Conservation (phyloP, 2,888 invertebrate species). For the Xestia xanthographa region DNA sequence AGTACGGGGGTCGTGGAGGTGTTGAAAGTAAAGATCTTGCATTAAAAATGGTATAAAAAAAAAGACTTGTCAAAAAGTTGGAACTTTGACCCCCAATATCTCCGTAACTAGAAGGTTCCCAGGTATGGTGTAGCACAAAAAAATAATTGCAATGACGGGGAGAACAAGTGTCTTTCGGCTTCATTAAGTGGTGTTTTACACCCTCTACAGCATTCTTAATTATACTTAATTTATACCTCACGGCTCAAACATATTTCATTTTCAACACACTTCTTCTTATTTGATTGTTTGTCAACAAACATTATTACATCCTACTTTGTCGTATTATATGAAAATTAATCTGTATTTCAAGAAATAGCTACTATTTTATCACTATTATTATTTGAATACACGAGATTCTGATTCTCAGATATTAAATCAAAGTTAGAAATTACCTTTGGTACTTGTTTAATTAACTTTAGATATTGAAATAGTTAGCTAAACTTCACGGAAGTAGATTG, state of each 20-base stretch:
- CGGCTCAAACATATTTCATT: background rate
- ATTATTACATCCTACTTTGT: background rate
- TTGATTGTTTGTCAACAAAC: constrained; percentile 1
- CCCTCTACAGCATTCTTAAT: background rate
- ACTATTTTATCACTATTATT: background rate
- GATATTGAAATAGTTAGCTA: constrained; percentile 49
- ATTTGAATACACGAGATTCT: background rate
- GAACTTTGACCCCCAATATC: too few relatives aligned
- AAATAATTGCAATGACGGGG: too few relatives aligned
- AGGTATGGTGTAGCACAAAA: too few relatives aligned
- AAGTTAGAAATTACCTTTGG: constrained; percentile 7
- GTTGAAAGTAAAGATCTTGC: too few relatives aligned
- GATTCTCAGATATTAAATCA: background rate
- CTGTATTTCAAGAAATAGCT: background rate
- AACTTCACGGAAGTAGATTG: constrained; percentile 31
- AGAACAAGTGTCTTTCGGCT: too few relatives aligned
- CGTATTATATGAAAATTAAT: background rate
- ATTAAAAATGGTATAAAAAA: too few relatives aligned
- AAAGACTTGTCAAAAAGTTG: too few relatives aligned
- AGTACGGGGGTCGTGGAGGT: too few relatives aligned
- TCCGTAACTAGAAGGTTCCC: too few relatives aligned
- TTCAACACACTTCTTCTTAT: background rate
- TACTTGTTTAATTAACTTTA: constrained; percentile 32
- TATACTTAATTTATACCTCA: background rate
- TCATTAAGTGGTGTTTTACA: too few relatives aligned